Evolutionary conservation across 2,888 invertebrate genomes (phyloP), one percentile per base, ranked within the genome.

Genomic region (Ormyrus rosae): DNA sequence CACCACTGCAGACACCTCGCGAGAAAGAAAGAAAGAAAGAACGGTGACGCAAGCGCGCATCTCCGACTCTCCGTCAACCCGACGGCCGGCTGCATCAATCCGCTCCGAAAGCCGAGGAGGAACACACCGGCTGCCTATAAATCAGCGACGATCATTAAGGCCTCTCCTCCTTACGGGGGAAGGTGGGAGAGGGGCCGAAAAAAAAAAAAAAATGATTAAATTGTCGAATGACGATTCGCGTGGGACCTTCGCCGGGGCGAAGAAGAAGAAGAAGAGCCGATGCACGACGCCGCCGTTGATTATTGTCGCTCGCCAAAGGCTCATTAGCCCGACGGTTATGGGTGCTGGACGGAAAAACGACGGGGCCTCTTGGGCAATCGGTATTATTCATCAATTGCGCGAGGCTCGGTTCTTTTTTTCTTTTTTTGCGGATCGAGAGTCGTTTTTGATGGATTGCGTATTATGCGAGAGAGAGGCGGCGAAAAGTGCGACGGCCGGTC

Each of bases 361-460:
- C 55, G n/a, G 53, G 46, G 19, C 7, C 51, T n/a, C 10, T 73
- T 73, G 64, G 48, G 55, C 56, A 64, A 73, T 64, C n/a, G 51
- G 74, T 7, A 75, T 75, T 67, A 67, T 75, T 75, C 13, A 48
- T 67, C 67, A 60, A 58, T 74, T 73, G 63, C 64, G 55, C 19
- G 55, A 53, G 34, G 61, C 46, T 50, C 13, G 60, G 48, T 2
- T 19, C 1, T 0, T 19, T 19, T 19, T 4, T 34, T 4, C 34
- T 34, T 34, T 4, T 4, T 4, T 34, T 4, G 34, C 34, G 34
- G 4, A 34, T 34, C 34, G 34, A 34, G 34, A 34, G 34, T 34
- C 34, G 34, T 4, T 34, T 34, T 34, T 34, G 34, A 34, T 34
- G 34, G 34, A 34, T 34, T 34, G 34, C 34, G 34, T 19, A 19